Conservation (phyloP, 2,113 vertebrate species). For the Neolamprologus ventralis region DNA sequence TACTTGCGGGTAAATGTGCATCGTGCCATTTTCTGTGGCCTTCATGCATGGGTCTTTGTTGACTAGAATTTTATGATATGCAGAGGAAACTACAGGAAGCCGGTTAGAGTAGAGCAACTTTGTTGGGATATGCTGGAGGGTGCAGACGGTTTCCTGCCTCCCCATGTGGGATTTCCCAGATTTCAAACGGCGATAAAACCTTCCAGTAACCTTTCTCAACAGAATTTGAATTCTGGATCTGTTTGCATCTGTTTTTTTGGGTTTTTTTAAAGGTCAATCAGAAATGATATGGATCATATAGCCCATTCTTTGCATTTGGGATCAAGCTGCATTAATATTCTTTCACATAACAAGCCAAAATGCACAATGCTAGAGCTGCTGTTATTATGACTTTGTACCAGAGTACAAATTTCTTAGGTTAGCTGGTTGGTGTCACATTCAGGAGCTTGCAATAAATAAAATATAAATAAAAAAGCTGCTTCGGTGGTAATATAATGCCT, state of each 20-base stretch:
- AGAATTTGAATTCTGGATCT: not conserved
- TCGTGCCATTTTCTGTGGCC: not conserved
- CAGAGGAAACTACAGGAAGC: slow-evolving; percentile 7
- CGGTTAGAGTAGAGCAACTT: not conserved
- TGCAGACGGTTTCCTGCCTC: slow-evolving; percentile 10
- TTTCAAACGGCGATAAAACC: not conserved
- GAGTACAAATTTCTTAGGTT: not conserved
- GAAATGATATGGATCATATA: not conserved
- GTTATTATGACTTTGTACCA: not conserved
- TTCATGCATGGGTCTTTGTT: not conserved
- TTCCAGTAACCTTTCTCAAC: not conserved
- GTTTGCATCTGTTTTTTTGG: not conserved
- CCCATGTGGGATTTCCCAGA: not conserved
- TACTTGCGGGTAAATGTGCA: not conserved
- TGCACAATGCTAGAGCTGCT: not conserved
- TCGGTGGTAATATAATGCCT: not conserved
- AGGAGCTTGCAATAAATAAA: not conserved
- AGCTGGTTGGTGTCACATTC: not conserved
- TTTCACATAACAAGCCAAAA: not conserved
- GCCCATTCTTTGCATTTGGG: not conserved
- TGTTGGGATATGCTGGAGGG: not conserved
- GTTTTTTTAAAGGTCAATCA: not conserved
- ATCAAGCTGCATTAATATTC: not conserved
- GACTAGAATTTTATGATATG: not conserved
- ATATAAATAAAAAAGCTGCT: not conserved